Percentiles rank a stretch among this genome's conserved stretches.
These are phyloP conservation scores for Vespertilio murinus DNA, from an alignment of 2,797 vertebrate genomes.

Conservation along the genomic window DNA sequence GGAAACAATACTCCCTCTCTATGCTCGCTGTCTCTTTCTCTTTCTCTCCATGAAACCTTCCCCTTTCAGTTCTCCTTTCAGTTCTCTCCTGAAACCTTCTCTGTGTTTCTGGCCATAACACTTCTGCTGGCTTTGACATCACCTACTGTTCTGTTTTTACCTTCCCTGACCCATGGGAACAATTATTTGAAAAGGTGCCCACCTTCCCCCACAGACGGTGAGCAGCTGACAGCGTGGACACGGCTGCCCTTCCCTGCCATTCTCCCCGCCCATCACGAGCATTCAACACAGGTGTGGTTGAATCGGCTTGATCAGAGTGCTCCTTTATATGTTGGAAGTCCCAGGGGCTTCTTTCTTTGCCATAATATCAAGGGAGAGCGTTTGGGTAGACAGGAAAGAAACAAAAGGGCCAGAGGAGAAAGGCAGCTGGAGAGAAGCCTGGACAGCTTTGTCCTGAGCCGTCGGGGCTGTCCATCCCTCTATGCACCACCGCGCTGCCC, in stretches of 20 bases:
- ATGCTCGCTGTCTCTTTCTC: neutral
- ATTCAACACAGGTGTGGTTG: neutral
- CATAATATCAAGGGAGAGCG: neutral
- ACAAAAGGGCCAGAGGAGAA: neutral
- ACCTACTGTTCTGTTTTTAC: neutral
- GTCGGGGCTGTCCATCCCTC: neutral
- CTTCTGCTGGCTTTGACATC: neutral
- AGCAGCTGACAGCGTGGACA: neutral
- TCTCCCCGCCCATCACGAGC: neutral
- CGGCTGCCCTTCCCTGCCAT: neutral
- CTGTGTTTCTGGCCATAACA: neutral
- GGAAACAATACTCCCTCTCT: neutral
- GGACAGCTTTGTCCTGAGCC: neutral
- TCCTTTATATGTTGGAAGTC: neutral
- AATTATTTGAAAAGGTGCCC: neutral
- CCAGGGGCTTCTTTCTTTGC: neutral
- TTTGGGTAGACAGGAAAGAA: neutral
- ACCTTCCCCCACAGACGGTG: rapidly evolving
- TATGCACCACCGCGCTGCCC: rapidly evolving
- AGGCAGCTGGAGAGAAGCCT: neutral
- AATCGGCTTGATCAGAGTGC: neutral
- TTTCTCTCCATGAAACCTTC: neutral
- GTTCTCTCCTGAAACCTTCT: neutral
- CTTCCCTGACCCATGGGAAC: neutral
- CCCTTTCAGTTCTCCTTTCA: too few relatives aligned